phyloP scores from a whole-genome alignment of 92 coral and sea anemone genomes.

The Siderastrea radians region DNA sequence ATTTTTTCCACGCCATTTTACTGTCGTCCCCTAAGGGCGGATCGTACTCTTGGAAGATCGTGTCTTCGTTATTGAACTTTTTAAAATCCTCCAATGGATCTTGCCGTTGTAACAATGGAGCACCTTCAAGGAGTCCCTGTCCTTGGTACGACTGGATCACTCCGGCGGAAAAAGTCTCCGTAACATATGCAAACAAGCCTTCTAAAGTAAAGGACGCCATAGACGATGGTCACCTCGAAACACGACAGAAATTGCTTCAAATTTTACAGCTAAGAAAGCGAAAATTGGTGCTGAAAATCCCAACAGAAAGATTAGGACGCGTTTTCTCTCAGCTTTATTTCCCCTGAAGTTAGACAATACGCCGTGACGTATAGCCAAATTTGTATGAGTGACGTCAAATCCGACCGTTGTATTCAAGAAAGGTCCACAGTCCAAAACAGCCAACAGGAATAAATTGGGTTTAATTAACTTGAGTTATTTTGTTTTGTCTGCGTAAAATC shows the following conservation, averaged over 20 bases:
- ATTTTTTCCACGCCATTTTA: constrained; percentile 68
- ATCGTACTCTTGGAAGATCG: constrained; percentile 72
- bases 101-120: not conserved
- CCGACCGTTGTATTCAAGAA: too few relatives aligned
- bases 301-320: too few relatives aligned
- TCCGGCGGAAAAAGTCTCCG: not conserved
- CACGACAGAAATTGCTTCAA: not conserved
- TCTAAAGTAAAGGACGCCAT: not conserved
- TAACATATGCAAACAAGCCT: not conserved
- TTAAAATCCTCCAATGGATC: constrained; percentile 41
- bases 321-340: too few relatives aligned
- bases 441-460: too few relatives aligned
- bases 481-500: too few relatives aligned
- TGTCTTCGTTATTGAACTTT: constrained; percentile 43
- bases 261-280: too few relatives aligned
- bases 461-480: too few relatives aligned
- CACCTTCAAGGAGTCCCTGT: not conserved
- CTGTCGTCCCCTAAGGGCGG: constrained; percentile 41
- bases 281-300: too few relatives aligned
- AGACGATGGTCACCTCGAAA: not conserved
- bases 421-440: too few relatives aligned
- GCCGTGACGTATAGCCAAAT: too few relatives aligned
- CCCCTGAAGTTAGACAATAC: too few relatives aligned
- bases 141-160: constrained; percentile 11
- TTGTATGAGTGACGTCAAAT: too few relatives aligned